These are phyloP conservation scores for Corythornis leucogaster DNA, from an alignment of 2,797 vertebrate species.

Conservation along the genomic window DNA sequence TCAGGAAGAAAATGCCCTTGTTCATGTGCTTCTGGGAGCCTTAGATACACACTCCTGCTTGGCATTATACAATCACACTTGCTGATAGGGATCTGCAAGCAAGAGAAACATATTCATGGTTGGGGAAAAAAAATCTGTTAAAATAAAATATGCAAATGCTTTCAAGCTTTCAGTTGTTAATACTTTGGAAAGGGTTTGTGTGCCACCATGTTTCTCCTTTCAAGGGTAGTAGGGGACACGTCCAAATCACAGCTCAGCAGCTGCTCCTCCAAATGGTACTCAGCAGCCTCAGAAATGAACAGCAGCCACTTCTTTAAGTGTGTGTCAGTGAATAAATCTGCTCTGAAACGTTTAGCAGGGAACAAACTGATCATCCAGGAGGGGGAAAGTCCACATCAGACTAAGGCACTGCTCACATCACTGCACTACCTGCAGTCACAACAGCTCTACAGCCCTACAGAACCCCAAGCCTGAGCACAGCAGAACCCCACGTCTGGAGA, in stretches of 20 bases:
- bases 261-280: conserved; percentile 56
- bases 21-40: background rate
- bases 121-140: conserved; percentile 11
- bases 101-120: conserved; percentile 17
- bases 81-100: background rate
- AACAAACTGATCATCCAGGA: conserved; percentile 12
- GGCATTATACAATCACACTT: background rate
- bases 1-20: conserved; percentile 31
- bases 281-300: conserved; percentile 43
- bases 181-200: conserved; percentile 38
- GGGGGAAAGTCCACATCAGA: background rate
- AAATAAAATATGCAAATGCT: conserved; percentile 57
- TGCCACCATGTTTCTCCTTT: conserved; percentile 53
- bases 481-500: background rate
- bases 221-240: conserved; percentile 21
- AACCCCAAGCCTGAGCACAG: background rate
- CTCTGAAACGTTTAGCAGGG: conserved; percentile 30
- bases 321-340: conserved; percentile 30
- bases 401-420: background rate
- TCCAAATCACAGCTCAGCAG: conserved; percentile 31
- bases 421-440: background rate
- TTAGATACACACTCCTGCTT: background rate
- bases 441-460: background rate
- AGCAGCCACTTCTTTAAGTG: conserved; percentile 40
- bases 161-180: conserved; percentile 14